Evolutionary conservation across 92 coral and sea anemone genomes (phyloP).

Genomic region (Ricordea florida): DNA sequence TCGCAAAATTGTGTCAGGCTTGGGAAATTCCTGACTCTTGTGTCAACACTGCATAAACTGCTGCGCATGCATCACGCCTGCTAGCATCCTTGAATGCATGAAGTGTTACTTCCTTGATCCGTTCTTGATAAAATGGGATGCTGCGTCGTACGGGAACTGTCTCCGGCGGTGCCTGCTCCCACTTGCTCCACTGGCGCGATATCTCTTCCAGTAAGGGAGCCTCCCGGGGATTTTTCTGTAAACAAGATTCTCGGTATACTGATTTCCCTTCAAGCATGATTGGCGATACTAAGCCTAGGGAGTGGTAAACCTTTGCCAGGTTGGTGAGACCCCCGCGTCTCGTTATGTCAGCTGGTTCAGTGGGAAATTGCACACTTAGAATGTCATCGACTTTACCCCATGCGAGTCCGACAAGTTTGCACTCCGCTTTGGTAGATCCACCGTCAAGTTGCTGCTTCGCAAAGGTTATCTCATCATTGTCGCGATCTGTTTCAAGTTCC

Average conservation of each 20-base stretch:
- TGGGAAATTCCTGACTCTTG: not conserved
- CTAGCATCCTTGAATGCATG: not conserved
- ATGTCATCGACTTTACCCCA: conserved; percentile 35
- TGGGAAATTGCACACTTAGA: conserved; percentile 5
- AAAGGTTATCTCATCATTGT: not conserved
- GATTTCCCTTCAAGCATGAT: conserved; percentile 6
- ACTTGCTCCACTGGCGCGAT: not conserved
- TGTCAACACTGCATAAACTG: not conserved
- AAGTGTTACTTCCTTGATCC: not conserved
- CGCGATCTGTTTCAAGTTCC: conserved; percentile 1
- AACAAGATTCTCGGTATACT: not conserved
- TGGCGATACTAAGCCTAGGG: conserved; percentile 42
- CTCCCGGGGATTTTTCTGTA: not conserved
- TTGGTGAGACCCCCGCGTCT: conserved; percentile 30
- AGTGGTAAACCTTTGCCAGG: conserved; percentile 19
- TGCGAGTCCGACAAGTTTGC: conserved; percentile 33
- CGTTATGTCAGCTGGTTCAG: conserved; percentile 1
- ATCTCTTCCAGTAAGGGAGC: not conserved
- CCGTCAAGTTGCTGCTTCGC: conserved; percentile 23
- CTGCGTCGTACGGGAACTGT: not conserved
- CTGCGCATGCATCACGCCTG: not conserved
- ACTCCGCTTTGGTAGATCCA: conserved; percentile 2
- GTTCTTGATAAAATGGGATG: not conserved
- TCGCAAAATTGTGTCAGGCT: no score
- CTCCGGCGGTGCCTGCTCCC: not conserved